Percentiles rank a stretch among this genome's conserved stretches.
phyloP scores from a whole-genome alignment of 2,888 invertebrate species.

The Drosophila neonasuta region DNA sequence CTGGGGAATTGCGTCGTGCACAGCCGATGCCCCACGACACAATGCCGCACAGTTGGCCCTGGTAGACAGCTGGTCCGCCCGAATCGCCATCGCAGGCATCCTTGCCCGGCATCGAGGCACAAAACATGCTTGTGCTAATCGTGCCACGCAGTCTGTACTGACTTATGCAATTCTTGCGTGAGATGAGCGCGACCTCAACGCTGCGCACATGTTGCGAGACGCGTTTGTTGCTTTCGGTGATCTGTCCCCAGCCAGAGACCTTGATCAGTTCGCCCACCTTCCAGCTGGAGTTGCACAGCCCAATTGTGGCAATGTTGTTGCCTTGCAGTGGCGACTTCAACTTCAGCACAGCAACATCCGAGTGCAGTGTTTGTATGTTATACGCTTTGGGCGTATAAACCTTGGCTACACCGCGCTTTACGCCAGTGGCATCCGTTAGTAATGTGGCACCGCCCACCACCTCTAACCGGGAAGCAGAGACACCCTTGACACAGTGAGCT shows the following conservation, averaged over 20 bases:
- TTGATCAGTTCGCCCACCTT: conserved; percentile 60
- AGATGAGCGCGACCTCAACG: conserved; percentile 65
- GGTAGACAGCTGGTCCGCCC: conserved; percentile 78
- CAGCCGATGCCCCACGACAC: conserved; percentile 84
- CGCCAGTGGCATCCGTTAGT: conserved; percentile 58
- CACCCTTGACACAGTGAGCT: conserved; percentile 76
- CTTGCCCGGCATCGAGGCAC: conserved; percentile 70
- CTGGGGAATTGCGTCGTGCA: conserved; percentile 85
- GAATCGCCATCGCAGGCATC: conserved; percentile 80
- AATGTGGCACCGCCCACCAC: conserved; percentile 71
- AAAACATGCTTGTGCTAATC: conserved; percentile 76
- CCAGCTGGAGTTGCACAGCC: conserved; percentile 60
- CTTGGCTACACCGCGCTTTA: conserved; percentile 53
- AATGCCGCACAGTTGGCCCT: conserved; percentile 84
- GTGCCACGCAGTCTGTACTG: conserved; percentile 52
- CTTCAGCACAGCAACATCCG: conserved; percentile 76
- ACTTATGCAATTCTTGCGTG: conserved; percentile 57
- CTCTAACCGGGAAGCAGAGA: conserved; percentile 46
- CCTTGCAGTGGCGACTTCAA: conserved; percentile 63
- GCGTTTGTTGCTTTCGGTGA: conserved; percentile 47
- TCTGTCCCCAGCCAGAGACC: conserved; percentile 78
- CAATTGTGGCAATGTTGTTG: conserved; percentile 64
- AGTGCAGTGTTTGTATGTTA: conserved; percentile 53
- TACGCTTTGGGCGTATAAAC: conserved; percentile 66
- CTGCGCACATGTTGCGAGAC: conserved; percentile 69